Evolutionary conservation across 2,797 vertebrate species (phyloP).

Genomic region (Leptodactylus fallax): DNA sequence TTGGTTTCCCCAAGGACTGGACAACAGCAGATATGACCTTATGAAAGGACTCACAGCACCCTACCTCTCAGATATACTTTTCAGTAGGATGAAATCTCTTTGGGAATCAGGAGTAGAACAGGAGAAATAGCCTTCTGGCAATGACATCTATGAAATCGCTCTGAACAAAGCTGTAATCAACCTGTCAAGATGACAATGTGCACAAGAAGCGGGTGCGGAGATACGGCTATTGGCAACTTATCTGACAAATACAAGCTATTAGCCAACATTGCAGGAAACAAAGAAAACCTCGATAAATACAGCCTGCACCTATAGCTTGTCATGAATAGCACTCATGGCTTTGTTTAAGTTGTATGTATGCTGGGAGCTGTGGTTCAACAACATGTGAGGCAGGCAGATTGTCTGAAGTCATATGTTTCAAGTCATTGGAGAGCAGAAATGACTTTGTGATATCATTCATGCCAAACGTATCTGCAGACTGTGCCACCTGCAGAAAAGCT

Average conservation of each 20-base stretch:
- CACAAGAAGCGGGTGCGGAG: neutral
- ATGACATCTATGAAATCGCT: neutral
- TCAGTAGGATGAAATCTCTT: neutral
- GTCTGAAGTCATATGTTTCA: neutral
- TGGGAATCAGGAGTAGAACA: neutral
- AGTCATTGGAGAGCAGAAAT: neutral
- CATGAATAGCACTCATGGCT: neutral
- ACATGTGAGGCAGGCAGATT: too few relatives aligned
- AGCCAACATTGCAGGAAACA: neutral
- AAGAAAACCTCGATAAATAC: neutral
- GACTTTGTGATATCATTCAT: too few relatives aligned
- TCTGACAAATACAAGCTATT: neutral
- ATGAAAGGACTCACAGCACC: neutral
- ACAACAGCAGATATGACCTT: neutral
- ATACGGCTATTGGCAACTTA: neutral
- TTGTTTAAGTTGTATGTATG: neutral
- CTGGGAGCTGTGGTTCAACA: neutral
- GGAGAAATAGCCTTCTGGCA: neutral
- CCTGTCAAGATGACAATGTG: neutral
- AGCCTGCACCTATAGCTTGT: neutral
- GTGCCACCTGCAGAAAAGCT: neutral
- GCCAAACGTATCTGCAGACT: neutral
- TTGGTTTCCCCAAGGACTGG: neutral
- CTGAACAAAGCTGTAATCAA: neutral
- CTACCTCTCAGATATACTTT: neutral